A percentile compares a stretch with the other conserved stretches of the same genome.
phyloP scores from a whole-genome alignment of 2,888 invertebrate species.

The Operophtera brumata region DNA sequence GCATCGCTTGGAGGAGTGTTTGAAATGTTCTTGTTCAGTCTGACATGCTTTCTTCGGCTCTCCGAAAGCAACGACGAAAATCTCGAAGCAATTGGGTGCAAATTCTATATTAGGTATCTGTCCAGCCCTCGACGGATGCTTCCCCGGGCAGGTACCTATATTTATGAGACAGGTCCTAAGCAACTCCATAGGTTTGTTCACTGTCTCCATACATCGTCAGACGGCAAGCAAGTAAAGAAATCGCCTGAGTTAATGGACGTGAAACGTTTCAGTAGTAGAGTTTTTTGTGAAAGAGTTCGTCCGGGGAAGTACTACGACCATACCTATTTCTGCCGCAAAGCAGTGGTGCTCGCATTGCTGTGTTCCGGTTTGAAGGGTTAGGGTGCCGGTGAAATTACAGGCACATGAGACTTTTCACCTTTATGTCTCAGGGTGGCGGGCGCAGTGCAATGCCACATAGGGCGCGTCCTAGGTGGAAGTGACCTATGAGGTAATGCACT shows the following conservation, averaged over 20 bases:
- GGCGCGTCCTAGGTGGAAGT: no score
- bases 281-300: no score
- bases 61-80: constrained; percentile 23
- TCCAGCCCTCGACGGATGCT: constrained; percentile 18
- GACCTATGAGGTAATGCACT: no score
- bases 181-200: constrained; percentile 11
- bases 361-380: no score
- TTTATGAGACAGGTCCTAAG: constrained; percentile 12
- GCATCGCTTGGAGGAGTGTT: constrained; percentile 15
- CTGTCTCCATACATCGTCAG: constrained; percentile 11
- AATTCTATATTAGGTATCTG: constrained; percentile 11
- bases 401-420: no score
- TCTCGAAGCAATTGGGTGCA: constrained; percentile 12
- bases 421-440: no score
- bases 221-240: constrained; percentile 22
- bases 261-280: no score
- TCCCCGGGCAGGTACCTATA: constrained; percentile 16
- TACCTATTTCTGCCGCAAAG: no score
- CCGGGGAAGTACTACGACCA: no score
- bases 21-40: constrained; percentile 18
- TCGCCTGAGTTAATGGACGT: constrained; percentile 17
- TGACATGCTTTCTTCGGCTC: constrained; percentile 12
- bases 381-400: no score
- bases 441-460: no score
- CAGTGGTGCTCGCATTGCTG: no score